phyloP scores from a whole-genome alignment of 2,113 vertebrate species.

The Nanorana parkeri region DNA sequence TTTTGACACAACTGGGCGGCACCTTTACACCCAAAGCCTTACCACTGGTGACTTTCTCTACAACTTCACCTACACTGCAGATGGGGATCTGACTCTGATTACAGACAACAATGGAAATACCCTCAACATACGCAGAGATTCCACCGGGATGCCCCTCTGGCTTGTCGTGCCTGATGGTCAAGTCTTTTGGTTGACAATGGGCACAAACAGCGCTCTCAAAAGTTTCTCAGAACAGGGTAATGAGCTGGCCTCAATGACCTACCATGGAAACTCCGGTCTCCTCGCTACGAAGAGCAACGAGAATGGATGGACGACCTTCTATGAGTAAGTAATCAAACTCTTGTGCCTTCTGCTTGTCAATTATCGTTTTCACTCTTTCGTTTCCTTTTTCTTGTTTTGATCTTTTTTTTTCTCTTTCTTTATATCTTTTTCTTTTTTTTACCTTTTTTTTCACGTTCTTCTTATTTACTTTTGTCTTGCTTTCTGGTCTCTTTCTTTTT shows the following conservation, averaged over 20 bases:
- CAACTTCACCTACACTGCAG: conserved; percentile 91
- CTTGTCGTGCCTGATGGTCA: conserved; percentile 91
- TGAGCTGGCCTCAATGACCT: conserved; percentile 93
- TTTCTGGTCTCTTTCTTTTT: not conserved
- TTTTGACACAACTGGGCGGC: conserved; percentile 93
- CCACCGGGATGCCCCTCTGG: conserved; percentile 93
- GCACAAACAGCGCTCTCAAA: conserved; percentile 92
- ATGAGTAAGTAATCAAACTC: conserved; percentile 84
- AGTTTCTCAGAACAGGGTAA: conserved; percentile 90
- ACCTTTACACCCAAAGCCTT: conserved; percentile 94
- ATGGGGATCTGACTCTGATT: conserved; percentile 86
- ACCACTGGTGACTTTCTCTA: conserved; percentile 94
- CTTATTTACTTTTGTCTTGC: not conserved
- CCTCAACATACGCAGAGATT: conserved; percentile 86
- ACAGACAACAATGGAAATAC: conserved; percentile 92
- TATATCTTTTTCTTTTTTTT: too few species aligned
- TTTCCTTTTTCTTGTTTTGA: too few species aligned
- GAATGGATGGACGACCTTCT: conserved; percentile 97
- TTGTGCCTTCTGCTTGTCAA: not conserved
- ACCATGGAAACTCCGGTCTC: conserved; percentile 92
- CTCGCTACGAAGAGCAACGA: conserved; percentile 95
- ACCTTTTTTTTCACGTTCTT: not conserved
- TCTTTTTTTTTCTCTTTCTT: too few species aligned
- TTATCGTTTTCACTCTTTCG: not conserved
- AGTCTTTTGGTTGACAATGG: conserved; percentile 97